These are phyloP conservation scores for Pachymerium ferrugineum DNA, from an alignment of 2,888 invertebrate genomes.

Conservation along the genomic window DNA sequence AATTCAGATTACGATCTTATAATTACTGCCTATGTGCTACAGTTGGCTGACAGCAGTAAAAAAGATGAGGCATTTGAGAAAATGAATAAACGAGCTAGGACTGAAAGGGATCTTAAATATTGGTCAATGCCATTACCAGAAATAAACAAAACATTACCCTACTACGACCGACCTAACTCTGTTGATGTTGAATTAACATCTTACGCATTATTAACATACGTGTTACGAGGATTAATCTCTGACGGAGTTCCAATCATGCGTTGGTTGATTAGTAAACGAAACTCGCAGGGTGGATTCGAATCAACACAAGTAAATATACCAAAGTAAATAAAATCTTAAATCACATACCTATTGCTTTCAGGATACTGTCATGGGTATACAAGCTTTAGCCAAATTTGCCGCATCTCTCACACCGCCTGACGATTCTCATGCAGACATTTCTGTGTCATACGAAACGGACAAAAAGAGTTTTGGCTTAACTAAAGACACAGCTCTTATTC, in stretches of 20 bases:
- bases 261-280: conserved; percentile 46
- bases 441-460: conserved; percentile 35
- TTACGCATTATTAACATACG: conserved; percentile 46
- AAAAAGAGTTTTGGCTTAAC: conserved; percentile 39
- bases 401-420: conserved; percentile 39
- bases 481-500: conserved; percentile 43
- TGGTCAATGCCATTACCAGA: conserved; percentile 63
- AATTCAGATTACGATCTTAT: conserved; percentile 28
- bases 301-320: conserved; percentile 46
- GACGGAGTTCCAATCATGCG: conserved; percentile 42
- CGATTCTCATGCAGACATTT: conserved; percentile 37
- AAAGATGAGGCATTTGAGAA: conserved; percentile 38
- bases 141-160: conserved; percentile 58
- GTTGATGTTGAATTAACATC: conserved; percentile 41
- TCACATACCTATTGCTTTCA: conserved; percentile 37
- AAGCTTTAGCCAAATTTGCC: conserved; percentile 47
- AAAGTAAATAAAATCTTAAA: neutral
- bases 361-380: conserved; percentile 49
- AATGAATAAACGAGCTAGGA: conserved; percentile 27
- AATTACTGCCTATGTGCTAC: conserved; percentile 17
- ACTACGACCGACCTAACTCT: conserved; percentile 36
- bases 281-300: conserved; percentile 46
- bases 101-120: conserved; percentile 61
- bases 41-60: conserved; percentile 28
- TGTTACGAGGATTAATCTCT: conserved; percentile 39